Conservation (phyloP, 2,113 vertebrate genomes). For the Illadopsis cleaveri region DNA sequence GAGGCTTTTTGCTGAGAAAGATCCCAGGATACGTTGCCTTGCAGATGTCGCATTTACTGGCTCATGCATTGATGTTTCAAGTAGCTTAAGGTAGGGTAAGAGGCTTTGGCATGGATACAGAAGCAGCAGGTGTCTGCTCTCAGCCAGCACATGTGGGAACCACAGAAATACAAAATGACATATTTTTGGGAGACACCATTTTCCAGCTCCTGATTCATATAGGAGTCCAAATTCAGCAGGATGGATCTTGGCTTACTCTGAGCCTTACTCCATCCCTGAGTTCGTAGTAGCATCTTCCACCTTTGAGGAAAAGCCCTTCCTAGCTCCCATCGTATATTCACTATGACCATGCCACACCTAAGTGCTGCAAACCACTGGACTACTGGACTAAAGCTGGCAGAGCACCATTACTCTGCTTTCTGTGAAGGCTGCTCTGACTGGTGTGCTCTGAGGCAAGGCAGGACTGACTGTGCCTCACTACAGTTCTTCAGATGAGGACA, state of each 20-base stretch:
- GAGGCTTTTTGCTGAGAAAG: neutral
- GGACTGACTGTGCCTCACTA: too few relatives aligned
- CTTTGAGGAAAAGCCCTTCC: neutral
- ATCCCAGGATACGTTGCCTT: neutral
- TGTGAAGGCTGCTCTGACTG: neutral
- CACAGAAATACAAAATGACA: neutral
- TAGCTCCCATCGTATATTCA: neutral
- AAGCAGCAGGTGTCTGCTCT: neutral
- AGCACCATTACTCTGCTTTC: neutral
- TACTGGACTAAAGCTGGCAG: neutral
- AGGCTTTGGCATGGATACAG: neutral
- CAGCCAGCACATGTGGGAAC: neutral
- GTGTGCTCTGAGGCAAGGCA: neutral
- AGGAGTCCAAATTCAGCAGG: neutral
- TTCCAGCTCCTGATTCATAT: neutral
- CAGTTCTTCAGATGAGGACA: neutral
- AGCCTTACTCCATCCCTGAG: neutral
- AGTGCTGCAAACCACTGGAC: neutral
- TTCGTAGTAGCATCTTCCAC: neutral
- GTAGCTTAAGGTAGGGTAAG: neutral
- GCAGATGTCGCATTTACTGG: neutral
- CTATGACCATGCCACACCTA: neutral
- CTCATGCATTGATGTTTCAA: neutral
- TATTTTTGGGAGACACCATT: neutral
- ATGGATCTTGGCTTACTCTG: neutral